These are phyloP conservation scores for Apistogramma diplotaenia DNA, from an alignment of 2,113 vertebrate genomes.

Conservation along the genomic window DNA sequence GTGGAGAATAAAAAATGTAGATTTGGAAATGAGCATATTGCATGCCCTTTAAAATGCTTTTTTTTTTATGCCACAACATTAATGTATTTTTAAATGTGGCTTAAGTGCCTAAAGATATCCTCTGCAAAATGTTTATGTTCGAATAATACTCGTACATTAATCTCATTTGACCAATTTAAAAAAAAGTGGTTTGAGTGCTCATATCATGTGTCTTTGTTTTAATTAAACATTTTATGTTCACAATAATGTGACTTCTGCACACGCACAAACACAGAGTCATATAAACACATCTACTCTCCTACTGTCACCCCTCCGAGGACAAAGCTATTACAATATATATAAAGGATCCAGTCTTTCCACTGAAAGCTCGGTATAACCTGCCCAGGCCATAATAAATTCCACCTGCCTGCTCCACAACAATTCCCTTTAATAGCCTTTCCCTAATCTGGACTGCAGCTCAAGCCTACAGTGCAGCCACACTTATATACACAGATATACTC, in stretches of 20 bases:
- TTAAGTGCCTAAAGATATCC: not conserved
- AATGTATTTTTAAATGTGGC: not conserved
- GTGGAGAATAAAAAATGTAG: not conserved
- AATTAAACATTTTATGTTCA: not conserved
- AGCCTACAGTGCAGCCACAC: not conserved
- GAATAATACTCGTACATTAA: not conserved
- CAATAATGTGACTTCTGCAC: not conserved
- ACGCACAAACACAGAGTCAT: not conserved
- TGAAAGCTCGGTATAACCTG: constrained; percentile 17
- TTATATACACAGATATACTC: not conserved
- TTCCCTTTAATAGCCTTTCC: constrained; percentile 30
- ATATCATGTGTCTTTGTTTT: not conserved
- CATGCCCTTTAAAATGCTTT: not conserved
- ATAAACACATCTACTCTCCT: constrained; percentile 7
- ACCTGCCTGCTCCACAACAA: not conserved
- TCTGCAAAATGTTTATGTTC: not conserved
- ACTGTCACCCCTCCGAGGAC: constrained; percentile 26
- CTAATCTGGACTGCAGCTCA: constrained; percentile 1
- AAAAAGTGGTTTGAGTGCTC: not conserved
- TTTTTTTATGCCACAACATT: not conserved
- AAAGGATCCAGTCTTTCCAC: constrained; percentile 32
- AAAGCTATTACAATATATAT: constrained; percentile 48
- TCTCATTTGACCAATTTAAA: not conserved
- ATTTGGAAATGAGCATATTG: not conserved
- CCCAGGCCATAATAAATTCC: constrained; percentile 21